A percentile compares a stretch with the other conserved stretches of the same genome.
Evolutionary conservation across 1,140 invertebrate genomes (phyloP).

Genomic region (Drosophila parvula): DNA sequence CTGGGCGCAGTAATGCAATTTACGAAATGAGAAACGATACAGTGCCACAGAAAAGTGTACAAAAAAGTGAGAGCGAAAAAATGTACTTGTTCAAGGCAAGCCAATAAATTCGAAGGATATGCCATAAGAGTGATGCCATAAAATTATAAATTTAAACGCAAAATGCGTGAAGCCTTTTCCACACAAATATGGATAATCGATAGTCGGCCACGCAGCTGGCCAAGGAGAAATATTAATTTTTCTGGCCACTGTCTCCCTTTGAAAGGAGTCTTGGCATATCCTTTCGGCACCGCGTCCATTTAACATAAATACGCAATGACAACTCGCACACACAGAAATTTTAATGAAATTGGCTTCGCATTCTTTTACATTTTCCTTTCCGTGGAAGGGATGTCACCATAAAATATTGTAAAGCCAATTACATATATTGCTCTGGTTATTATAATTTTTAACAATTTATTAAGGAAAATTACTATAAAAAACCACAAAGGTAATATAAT

Average conservation of each 20-base stretch:
- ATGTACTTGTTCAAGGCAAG: not conserved
- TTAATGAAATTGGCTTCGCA: conserved; percentile 56
- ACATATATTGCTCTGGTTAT: not conserved
- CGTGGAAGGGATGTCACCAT: not conserved
- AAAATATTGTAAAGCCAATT: not conserved
- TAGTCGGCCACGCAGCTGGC: conserved; percentile 1
- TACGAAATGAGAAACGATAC: conserved; percentile 66
- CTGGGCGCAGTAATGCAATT: conserved; percentile 68
- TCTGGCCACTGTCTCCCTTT: conserved; percentile 29
- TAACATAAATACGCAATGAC: conserved; percentile 76
- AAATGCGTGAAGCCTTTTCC: not conserved
- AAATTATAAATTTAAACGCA: conserved; percentile 19
- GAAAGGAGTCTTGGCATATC: conserved; percentile 25
- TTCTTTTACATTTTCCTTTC: conserved; percentile 54
- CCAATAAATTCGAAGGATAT: conserved; percentile 14
- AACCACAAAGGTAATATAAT: no score
- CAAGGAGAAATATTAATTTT: conserved; percentile 13
- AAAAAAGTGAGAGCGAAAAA: not conserved
- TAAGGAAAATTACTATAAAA: not conserved
- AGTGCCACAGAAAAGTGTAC: conserved; percentile 15
- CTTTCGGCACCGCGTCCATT: conserved; percentile 56
- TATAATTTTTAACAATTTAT: not conserved
- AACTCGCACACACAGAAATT: conserved; percentile 39
- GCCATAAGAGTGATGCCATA: not conserved
- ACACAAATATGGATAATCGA: conserved; percentile 18